Base-by-base conservation (phyloP, 1,140 invertebrate genomes). In the Harlomillsia oculata region DNA sequence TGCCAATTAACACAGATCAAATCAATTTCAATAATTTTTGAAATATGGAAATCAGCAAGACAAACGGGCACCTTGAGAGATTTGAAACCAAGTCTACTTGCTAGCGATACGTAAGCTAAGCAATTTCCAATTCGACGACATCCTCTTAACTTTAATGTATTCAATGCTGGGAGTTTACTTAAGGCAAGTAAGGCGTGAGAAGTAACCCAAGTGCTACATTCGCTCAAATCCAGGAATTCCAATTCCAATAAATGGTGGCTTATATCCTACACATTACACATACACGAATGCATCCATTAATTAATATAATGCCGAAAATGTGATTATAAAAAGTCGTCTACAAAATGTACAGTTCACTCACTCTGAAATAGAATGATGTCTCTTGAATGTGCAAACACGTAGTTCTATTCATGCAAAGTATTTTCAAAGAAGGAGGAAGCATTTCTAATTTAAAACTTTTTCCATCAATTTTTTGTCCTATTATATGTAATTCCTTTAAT, bases 41-140 rank as follows among this genome's bases (percentile, higher is more conserved):
- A 16, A 21, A 20, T 23, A 54, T 30, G 8, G 21, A 54, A 54
- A 5, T 20, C 34, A 11, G 14, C 20, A 48, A 14, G 14, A 13
- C 30, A 39, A 28, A 36, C 32, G 41, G 60, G 65, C 72, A 81
- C 81, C 74, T 81, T 75, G 6, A 84, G 67, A 16, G 73, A 71
- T 67, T 75, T 74, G 63, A 85, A 84, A n/a, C 84, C 83, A 69
- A 82, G 83, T 65, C 80, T 72, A 8, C 80, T 76, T 0, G 83
- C 80, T 36, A 87, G 76, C 65, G 82, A 82, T 14, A 79, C 77
- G 69, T 87, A 87, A 0, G 83, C 82, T 14, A 85, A 78, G 68
- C 82, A 85, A 67, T 84, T 82, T 20, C 75, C 75, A 49, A 87
- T 69, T 52, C 75, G 72, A 43, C 70, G 67, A 68, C 83, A 85